phyloP scores from a whole-genome alignment of 2,888 invertebrate species.

The Drosophila eohydei region DNA sequence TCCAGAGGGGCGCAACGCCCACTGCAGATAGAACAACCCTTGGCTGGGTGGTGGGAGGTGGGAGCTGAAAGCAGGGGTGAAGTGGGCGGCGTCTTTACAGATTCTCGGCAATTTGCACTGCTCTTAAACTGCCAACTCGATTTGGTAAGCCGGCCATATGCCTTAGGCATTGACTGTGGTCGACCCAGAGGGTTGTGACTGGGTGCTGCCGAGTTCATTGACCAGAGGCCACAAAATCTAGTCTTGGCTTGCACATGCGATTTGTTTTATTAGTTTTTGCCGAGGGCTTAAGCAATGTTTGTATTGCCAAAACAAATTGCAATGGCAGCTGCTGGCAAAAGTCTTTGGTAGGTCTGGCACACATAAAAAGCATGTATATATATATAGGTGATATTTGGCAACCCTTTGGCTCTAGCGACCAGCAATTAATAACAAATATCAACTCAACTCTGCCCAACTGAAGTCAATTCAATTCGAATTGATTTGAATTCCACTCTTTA shows the following conservation, averaged over 20 bases:
- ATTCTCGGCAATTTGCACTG: slow-evolving; percentile 69
- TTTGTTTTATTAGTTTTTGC: slow-evolving; percentile 79
- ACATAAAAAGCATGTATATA: slow-evolving; percentile 32
- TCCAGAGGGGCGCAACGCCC: slow-evolving; percentile 41
- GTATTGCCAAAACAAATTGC: slow-evolving; percentile 61
- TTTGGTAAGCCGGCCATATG: slow-evolving; percentile 57
- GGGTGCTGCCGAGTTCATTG: slow-evolving; percentile 60
- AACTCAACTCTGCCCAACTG: slow-evolving; percentile 26
- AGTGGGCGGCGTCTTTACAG: slow-evolving; percentile 21
- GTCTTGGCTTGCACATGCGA: slow-evolving; percentile 75
- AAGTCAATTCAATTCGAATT: slow-evolving; percentile 38
- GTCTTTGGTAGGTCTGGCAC: slow-evolving; percentile 23
- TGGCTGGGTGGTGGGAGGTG: neutral
- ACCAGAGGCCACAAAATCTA: slow-evolving; percentile 58
- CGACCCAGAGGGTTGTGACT: slow-evolving; percentile 17
- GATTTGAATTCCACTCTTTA: slow-evolving; percentile 36
- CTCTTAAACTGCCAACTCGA: slow-evolving; percentile 74
- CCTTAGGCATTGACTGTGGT: slow-evolving; percentile 41
- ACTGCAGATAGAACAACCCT: slow-evolving; percentile 32
- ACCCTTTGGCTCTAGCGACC: slow-evolving; percentile 41
- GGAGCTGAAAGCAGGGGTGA: neutral
- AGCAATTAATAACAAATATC: slow-evolving; percentile 73
- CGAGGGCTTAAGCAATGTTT: slow-evolving; percentile 41
- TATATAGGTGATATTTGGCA: slow-evolving; percentile 61
- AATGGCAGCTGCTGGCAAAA: slow-evolving; percentile 68